Conservation (phyloP, 2,888 invertebrate genomes). For the Acronicta leporina region DNA sequence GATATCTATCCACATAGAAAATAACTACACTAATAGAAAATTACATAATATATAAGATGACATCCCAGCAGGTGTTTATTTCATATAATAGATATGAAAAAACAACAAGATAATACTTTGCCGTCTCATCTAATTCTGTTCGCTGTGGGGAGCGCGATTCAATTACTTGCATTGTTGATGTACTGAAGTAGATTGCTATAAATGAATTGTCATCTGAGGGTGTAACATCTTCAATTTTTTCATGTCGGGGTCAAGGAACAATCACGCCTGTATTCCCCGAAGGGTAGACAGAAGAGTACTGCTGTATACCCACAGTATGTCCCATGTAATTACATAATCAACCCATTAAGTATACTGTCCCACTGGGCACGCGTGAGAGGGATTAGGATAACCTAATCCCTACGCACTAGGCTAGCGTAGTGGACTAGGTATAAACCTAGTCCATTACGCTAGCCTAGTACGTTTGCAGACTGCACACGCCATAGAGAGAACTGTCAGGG, state of each 20-base stretch:
- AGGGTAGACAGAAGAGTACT: too few relatives aligned
- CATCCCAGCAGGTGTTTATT: background rate
- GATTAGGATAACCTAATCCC: too few relatives aligned
- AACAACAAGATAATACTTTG: slow-evolving; percentile 3
- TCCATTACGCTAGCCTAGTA: too few relatives aligned
- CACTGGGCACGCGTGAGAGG: too few relatives aligned
- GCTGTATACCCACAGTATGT: too few relatives aligned
- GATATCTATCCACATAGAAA: background rate
- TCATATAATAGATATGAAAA: slow-evolving; percentile 11
- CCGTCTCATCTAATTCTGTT: slow-evolving; percentile 52
- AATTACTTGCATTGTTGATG: slow-evolving; percentile 58
- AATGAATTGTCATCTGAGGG: slow-evolving; percentile 35
- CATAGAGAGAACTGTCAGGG: too few relatives aligned
- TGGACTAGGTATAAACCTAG: too few relatives aligned
- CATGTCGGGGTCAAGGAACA: background rate
- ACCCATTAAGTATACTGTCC: too few relatives aligned
- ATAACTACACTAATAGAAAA: slow-evolving; percentile 5
- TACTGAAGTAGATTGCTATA: slow-evolving; percentile 21
- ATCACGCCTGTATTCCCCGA: too few relatives aligned
- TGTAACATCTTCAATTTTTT: background rate
- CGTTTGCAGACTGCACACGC: too few relatives aligned
- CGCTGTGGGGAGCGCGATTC: slow-evolving; percentile 59
- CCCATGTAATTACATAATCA: too few relatives aligned
- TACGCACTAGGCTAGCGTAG: too few relatives aligned
- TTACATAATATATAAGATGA: background rate